These are phyloP conservation scores for Hafferia zeledoni DNA, from an alignment of 2,797 vertebrate genomes.

Conservation along the genomic window DNA sequence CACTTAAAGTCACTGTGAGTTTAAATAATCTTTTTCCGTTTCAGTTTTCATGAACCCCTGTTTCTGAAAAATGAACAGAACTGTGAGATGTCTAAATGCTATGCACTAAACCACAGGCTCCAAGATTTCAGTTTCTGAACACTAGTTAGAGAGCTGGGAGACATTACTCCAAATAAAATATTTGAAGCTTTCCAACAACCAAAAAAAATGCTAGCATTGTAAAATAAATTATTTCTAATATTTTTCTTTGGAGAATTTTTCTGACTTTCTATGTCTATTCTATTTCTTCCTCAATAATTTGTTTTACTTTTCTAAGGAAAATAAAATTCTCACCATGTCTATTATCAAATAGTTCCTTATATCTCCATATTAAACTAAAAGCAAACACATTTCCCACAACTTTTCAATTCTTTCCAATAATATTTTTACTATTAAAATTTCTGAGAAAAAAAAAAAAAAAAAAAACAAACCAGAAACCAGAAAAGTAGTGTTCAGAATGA, in stretches of 20 bases:
- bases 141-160: background rate
- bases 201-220: background rate
- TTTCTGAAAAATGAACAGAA: background rate
- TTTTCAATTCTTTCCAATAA: background rate
- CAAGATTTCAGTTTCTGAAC: background rate
- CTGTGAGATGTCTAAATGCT: background rate
- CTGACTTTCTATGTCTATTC: background rate
- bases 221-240: background rate
- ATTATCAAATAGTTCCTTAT: background rate
- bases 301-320: background rate
- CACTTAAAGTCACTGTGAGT: background rate
- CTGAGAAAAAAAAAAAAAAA: background rate
- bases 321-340: background rate
- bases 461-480: accelerated
- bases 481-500: background rate
- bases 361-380: background rate
- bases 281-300: background rate
- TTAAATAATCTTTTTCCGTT: background rate
- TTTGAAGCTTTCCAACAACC: background rate
- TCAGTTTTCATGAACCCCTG: background rate
- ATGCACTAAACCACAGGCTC: background rate
- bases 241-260: background rate
- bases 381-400: background rate
- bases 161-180: background rate
- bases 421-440: background rate